phyloP scores from a whole-genome alignment of 2,113 vertebrate genomes.

The Phylloscopus trochilus region DNA sequence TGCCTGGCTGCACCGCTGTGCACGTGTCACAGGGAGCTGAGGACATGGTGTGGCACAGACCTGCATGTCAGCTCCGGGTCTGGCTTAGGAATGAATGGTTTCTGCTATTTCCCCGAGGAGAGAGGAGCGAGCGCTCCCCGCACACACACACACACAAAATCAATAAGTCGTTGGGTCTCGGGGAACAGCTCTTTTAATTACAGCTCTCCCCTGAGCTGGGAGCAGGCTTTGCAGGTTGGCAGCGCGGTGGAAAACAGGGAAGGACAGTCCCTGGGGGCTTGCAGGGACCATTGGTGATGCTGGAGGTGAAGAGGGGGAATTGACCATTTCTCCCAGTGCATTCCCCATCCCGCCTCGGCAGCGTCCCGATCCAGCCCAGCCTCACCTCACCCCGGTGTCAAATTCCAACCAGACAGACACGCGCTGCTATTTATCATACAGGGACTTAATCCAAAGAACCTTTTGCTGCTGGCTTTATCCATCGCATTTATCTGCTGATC shows the following conservation, averaged over 20 bases:
- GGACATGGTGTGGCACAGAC: not conserved
- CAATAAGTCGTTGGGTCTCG: not conserved
- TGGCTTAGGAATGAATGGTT: not conserved
- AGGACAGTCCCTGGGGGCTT: not conserved
- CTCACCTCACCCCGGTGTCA: not conserved
- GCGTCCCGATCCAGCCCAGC: not conserved
- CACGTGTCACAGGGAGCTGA: not conserved
- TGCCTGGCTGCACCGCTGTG: not conserved
- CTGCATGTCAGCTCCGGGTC: not conserved
- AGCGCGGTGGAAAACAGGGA: accelerated
- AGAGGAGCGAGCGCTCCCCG: not conserved
- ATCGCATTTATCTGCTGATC: slow-evolving; percentile 55
- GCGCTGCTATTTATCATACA: slow-evolving; percentile 19
- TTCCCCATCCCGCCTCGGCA: not conserved
- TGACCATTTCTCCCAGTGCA: not conserved
- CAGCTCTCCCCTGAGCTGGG: not conserved
- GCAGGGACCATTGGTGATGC: not conserved
- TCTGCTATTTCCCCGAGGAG: not conserved
- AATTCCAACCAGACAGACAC: not conserved
- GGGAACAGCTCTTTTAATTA: slow-evolving; percentile 50
- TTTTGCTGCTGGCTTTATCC: slow-evolving; percentile 52
- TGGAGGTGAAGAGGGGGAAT: not conserved
- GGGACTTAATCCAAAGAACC: slow-evolving; percentile 45
- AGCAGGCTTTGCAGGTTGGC: not conserved
- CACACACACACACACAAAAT: not conserved